Conservation (phyloP, 92 coral and sea anemone species). For the Scolanthus callimorphus region DNA sequence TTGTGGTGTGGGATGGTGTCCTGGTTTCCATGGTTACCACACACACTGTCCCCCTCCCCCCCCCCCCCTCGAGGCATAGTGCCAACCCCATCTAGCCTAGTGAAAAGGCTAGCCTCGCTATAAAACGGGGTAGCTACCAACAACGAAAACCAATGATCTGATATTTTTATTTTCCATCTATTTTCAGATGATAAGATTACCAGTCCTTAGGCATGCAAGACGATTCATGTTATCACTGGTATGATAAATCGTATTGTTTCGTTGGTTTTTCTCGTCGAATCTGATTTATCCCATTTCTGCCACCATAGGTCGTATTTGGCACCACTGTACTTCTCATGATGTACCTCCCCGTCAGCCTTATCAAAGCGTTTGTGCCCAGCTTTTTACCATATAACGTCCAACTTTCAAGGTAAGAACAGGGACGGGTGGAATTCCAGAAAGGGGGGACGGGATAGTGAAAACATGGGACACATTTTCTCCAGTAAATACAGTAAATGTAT, state of each 20-base stretch:
- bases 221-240: slow-evolving; percentile 90
- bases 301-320: slow-evolving; percentile 88
- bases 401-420: slow-evolving; percentile 93
- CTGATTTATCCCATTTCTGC: background rate
- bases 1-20: too few species aligned
- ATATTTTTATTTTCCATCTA: background rate
- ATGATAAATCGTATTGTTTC: slow-evolving; percentile 11
- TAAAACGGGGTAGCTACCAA: background rate
- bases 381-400: slow-evolving; percentile 94
- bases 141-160: background rate
- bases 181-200: slow-evolving; percentile 98
- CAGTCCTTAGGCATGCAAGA: slow-evolving; percentile 91
- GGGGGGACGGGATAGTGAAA: too few species aligned
- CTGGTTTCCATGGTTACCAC: too few species aligned
- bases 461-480: too few species aligned
- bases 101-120: too few species aligned
- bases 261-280: background rate
- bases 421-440: too few species aligned
- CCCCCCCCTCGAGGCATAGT: too few species aligned
- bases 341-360: slow-evolving; percentile 86
- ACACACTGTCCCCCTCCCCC: too few species aligned
- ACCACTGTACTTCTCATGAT: slow-evolving; percentile 92
- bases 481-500: too few species aligned
- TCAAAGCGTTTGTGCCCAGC: slow-evolving; percentile 75
- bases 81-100: too few species aligned